A percentile compares a stretch with the other conserved stretches of the same genome.
These are phyloP conservation scores for Diabrotica balteata DNA, from an alignment of 2,888 invertebrate species.

Conservation along the genomic window DNA sequence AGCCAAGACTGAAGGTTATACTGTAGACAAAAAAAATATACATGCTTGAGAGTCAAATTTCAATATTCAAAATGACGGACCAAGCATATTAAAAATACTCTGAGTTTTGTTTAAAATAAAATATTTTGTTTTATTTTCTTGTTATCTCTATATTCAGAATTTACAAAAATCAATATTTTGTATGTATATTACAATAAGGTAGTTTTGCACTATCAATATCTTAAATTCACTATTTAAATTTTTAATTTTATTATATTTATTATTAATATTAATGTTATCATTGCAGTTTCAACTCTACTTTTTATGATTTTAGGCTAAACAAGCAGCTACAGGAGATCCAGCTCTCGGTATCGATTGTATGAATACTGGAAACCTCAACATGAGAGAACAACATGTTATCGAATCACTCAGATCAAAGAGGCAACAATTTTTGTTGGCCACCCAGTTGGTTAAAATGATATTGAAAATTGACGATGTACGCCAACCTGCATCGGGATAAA, in stretches of 20 bases:
- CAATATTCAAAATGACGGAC: too few species aligned
- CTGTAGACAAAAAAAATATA: too few species aligned
- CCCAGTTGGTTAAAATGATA: conserved; percentile 99
- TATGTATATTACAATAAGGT: background rate
- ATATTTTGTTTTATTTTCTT: too few species aligned
- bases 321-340: conserved; percentile 83
- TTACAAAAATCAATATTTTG: too few species aligned
- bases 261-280: background rate
- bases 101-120: too few species aligned
- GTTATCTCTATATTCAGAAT: too few species aligned
- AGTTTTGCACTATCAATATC: background rate
- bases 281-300: background rate
- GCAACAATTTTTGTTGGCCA: conserved; percentile 95
- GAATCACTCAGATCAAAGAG: conserved; percentile 97
- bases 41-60: too few species aligned
- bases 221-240: background rate
- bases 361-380: conserved; percentile 81
- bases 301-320: conserved; percentile 67
- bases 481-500: conserved; percentile 38
- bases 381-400: conserved; percentile 94
- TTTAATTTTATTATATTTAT: background rate
- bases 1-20: too few species aligned
- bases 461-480: conserved; percentile 96
- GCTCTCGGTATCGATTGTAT: conserved; percentile 96
- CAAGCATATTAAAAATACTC: too few species aligned